Evolutionary conservation across 2,888 invertebrate genomes (phyloP), one percentile per base, ranked within the genome.

Genomic region (Embidobia sp.): DNA sequence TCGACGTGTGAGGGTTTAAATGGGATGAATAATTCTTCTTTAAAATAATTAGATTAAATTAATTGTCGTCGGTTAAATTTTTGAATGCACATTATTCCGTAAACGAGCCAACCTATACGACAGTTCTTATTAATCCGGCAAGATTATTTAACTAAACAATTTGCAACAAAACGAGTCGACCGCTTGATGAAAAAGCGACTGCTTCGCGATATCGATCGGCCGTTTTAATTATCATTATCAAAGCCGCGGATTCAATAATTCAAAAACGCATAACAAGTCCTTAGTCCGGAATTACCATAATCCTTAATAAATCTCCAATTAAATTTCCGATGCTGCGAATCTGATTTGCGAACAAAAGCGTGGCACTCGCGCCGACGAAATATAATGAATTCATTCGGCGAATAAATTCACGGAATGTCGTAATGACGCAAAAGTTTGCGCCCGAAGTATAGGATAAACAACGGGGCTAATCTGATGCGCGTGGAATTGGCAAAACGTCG

Each of bases 241-340:
- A 42, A 26, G 7, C 51, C 13, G 10, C 31, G 13, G 49, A 40
- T 40, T 27, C 13, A 15, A 29, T 49, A 22, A 31, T 51, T 40
- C 31, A 51, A 51, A 64, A 51, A 42, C 22, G 27, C 13, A 44
- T 22, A 33, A 53, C 53, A 64, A 64, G 18, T 26, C 29, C 37
- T 64, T 44, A 33, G 16, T 13, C 6, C 0, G 40, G 37, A 64
- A 63, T 51, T 46, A 46, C 42, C 46, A 35, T 55, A 67, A 57
- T 67, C 57, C 67, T 59, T 69, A 42, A 69, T 49, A 59, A 69
- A 49, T 55, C 48, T 55, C 22, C 57, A 67, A 67, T 57, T 42
- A 70, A 61, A 70, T 61, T 61, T 51, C 44, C 59, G 51, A 44
- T 61, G 27, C 18, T 26, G 19, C 7, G 33, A 51, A 51, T 33